Percentiles rank a stretch among this genome's conserved stretches.
phyloP scores from a whole-genome alignment of 2,113 vertebrate genomes.

The Pavo muticus region DNA sequence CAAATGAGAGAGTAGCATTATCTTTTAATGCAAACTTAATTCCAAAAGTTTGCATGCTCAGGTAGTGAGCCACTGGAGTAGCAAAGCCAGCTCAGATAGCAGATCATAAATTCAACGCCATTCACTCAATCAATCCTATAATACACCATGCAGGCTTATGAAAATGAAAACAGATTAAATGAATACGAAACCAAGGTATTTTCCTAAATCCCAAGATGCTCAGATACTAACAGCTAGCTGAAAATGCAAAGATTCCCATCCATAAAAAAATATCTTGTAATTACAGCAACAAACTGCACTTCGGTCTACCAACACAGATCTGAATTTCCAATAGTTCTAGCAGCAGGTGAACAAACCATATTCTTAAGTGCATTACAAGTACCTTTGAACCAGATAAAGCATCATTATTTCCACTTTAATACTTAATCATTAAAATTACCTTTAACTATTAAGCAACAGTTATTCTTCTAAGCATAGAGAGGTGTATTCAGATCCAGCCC shows the following conservation, averaged over 20 bases:
- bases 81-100: neutral
- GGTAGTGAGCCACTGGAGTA: neutral
- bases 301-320: neutral
- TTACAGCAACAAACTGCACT: neutral
- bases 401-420: neutral
- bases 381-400: neutral
- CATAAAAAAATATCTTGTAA: neutral
- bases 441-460: neutral
- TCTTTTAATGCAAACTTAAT: neutral
- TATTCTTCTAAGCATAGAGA: neutral
- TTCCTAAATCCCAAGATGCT: neutral
- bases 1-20: neutral
- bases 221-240: neutral
- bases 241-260: neutral
- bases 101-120: neutral
- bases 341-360: neutral
- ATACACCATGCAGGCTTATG: neutral
- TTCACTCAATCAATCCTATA: neutral
- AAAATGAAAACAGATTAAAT: conserved; percentile 5
- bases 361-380: neutral
- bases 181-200: neutral
- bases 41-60: neutral
- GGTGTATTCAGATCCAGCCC: neutral
- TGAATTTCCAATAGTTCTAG: neutral
- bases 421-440: neutral